Evolutionary conservation across 1,140 invertebrate species (phyloP).

Genomic region (Eubasilissa regina): DNA sequence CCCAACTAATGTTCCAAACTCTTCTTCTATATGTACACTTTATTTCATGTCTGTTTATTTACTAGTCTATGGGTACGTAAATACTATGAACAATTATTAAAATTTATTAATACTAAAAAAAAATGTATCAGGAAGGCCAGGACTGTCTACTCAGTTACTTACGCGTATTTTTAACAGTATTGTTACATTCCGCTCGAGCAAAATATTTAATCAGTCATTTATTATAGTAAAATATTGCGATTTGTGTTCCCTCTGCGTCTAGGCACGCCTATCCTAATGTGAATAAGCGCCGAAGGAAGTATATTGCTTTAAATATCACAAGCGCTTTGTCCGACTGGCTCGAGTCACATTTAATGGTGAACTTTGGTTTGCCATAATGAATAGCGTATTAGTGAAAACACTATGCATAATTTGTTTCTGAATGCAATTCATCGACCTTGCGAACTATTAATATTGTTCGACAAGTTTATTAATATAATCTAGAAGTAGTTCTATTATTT

Average conservation of each 20-base stretch:
- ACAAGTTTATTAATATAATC: background rate
- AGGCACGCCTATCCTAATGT: slow-evolving; percentile 29
- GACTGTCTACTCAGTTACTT: slow-evolving; percentile 7
- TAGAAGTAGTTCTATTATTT: too few species aligned
- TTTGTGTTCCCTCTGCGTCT: slow-evolving; percentile 17
- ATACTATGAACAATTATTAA: too few species aligned
- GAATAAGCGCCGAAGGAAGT: slow-evolving; percentile 20
- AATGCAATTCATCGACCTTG: background rate
- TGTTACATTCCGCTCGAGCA: slow-evolving; percentile 53
- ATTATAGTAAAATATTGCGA: too few species aligned
- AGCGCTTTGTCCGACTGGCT: slow-evolving; percentile 26
- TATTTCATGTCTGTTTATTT: too few species aligned
- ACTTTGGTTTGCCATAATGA: slow-evolving; percentile 22
- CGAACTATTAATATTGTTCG: slow-evolving; percentile 4
- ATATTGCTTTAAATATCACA: slow-evolving; percentile 46
- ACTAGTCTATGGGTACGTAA: too few species aligned
- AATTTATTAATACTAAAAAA: too few species aligned
- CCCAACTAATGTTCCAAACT: too few species aligned
- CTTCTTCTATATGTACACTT: too few species aligned
- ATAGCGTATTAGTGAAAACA: slow-evolving; percentile 10
- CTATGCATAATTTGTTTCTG: background rate
- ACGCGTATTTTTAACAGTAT: slow-evolving; percentile 50
- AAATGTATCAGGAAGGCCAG: background rate
- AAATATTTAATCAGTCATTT: slow-evolving; percentile 58
- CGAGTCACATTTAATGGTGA: slow-evolving; percentile 42